Conservation (phyloP, 2,113 vertebrate species). For the Erythrocercus mccallii region DNA sequence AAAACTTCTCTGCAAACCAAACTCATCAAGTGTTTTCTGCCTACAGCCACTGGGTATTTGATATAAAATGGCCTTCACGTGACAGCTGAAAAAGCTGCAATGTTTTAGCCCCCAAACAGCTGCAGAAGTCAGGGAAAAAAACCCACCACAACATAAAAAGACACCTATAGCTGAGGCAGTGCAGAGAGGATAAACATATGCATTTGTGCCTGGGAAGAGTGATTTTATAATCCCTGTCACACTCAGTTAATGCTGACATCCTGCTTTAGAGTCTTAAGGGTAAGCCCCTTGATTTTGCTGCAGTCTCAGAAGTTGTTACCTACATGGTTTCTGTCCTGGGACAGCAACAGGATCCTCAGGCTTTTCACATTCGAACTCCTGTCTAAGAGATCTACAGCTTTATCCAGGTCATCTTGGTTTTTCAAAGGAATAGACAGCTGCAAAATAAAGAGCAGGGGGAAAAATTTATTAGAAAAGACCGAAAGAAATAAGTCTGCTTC, state of each 20-base stretch:
- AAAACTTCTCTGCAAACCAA: neutral
- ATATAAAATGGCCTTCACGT: neutral
- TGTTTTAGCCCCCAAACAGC: neutral
- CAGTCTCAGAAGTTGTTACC: constrained; percentile 50
- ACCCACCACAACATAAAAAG: neutral
- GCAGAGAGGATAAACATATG: neutral
- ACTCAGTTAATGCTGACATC: neutral
- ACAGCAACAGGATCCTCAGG: constrained; percentile 89
- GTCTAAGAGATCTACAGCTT: constrained; percentile 91
- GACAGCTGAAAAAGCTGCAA: neutral
- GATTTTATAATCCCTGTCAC: neutral
- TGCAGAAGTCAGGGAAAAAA: neutral
- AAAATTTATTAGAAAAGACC: neutral
- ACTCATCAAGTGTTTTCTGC: neutral
- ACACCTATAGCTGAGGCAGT: neutral
- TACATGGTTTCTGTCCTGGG: constrained; percentile 87
- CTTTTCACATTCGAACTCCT: constrained; percentile 95
- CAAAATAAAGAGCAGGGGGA: neutral
- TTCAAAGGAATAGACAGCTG: constrained; percentile 93
- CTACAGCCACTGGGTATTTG: neutral
- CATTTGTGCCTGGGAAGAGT: neutral
- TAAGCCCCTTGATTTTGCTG: neutral
- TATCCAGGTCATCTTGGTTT: constrained; percentile 92
- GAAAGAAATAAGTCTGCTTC: neutral
- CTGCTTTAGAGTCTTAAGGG: neutral